Evolutionary conservation across 2,888 invertebrate genomes (phyloP), one percentile per base, ranked within the genome.

Genomic region (Chironomus tentans): DNA sequence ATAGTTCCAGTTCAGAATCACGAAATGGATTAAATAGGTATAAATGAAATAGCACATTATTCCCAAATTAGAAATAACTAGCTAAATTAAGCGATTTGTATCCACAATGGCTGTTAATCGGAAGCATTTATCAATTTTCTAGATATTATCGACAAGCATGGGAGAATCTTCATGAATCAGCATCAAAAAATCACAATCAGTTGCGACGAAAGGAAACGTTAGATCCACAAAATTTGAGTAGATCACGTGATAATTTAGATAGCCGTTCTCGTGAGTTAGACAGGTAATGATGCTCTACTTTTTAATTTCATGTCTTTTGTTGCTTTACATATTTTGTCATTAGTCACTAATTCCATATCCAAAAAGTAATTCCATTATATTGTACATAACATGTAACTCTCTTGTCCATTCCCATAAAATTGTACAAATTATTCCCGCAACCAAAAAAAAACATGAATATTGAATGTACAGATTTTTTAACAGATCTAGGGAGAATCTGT

Each of bases 151-250:
- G 94, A 38, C 92, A 94, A 83, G 95, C 95, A 2, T 96, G 96
- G 96, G 95, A 95, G 82, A 94, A 95, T 82, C 87, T 96, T 3
- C 93, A 94, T 82, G 93, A 94, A 82, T 90, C 92, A 4, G 89
- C 92, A 3, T 87, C 87, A 22, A 89, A 89, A 80, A 85, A 85
- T 82, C 90, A 88, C 79, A 86, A 85, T 80, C 88, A 89, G 0
- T 82, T 90, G 71, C 85, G 88, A 71, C 87, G 90, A 76, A 92
- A 91, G 82, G 91, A 92, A 79, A 90, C 90, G 48, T 83, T 91
- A 80, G 91, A 91, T 83, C 89, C 89, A 80, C 89, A 89, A 24
- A 86, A 81, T 79, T 81, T 83, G 79, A 83, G 82, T 78, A 82
- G 83, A 79, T 79, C 83, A 62, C 80, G 84, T 56, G 84, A 84